Evolutionary conservation across 1,140 invertebrate species (phyloP).

Genomic region (Adelges cooleyi): DNA sequence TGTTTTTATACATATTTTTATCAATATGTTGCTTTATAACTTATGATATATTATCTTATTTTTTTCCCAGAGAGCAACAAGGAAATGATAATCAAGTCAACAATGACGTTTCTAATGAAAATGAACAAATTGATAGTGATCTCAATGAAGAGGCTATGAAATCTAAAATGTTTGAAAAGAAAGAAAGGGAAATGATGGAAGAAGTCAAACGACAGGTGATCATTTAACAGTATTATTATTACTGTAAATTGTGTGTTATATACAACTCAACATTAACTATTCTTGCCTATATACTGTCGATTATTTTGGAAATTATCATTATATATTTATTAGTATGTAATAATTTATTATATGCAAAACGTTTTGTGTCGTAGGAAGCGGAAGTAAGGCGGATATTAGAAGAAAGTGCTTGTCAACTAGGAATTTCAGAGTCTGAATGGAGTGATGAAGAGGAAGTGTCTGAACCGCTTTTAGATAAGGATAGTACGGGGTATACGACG

Average conservation of each 20-base stretch:
- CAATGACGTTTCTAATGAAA: too few relatives aligned
- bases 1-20: too few relatives aligned
- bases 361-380: conserved; percentile 41
- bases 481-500: conserved; percentile 67
- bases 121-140: too few relatives aligned
- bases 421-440: conserved; percentile 62
- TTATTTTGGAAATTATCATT: neutral
- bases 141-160: too few relatives aligned
- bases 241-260: neutral
- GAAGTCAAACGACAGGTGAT: conserved; percentile 38
- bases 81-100: too few relatives aligned
- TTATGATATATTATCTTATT: too few relatives aligned
- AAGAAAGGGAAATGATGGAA: conserved; percentile 41
- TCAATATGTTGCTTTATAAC: too few relatives aligned
- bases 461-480: conserved; percentile 42
- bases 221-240: neutral
- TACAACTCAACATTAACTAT: neutral
- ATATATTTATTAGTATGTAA: neutral
- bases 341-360: neutral
- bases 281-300: neutral
- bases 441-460: conserved; percentile 51
- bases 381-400: conserved; percentile 43
- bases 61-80: too few relatives aligned
- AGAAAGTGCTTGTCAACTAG: conserved; percentile 38
- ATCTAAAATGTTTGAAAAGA: conserved; percentile 39